A percentile compares a stretch with the other conserved stretches of the same genome.
Conservation (phyloP, 2,888 invertebrate genomes). For the Halictus ligatus region DNA sequence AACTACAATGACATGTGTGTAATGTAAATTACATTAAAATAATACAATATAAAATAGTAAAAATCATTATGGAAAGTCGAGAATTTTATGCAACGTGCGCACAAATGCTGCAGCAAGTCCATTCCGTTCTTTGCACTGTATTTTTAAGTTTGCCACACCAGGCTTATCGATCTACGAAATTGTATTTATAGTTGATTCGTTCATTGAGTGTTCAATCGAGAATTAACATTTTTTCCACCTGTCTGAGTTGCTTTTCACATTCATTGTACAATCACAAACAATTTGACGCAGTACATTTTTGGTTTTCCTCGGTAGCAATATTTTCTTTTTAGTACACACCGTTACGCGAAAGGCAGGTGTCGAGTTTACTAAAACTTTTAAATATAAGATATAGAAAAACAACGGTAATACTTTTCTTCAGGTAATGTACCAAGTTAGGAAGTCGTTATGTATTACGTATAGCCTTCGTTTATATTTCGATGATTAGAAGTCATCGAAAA, state of each 20-base stretch:
- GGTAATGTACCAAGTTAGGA: neutral
- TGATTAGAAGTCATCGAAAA: conserved; percentile 25
- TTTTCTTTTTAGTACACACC: conserved; percentile 3
- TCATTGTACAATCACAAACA: conserved; percentile 20
- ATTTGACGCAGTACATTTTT: conserved; percentile 11
- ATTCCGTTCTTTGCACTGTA: conserved; percentile 29
- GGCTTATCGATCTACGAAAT: conserved; percentile 20
- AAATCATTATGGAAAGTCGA: conserved; percentile 78
- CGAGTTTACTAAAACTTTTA: neutral
- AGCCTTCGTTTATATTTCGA: neutral
- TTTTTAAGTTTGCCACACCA: conserved; percentile 29
- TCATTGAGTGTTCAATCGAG: conserved; percentile 24
- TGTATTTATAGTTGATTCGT: conserved; percentile 32
- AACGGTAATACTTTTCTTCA: neutral
- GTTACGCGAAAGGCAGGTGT: neutral
- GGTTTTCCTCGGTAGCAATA: neutral
- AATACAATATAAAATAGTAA: conserved; percentile 77
- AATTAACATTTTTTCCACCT: conserved; percentile 22
- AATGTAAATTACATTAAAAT: conserved; percentile 73
- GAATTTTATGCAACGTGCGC: conserved; percentile 70
- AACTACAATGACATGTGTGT: conserved; percentile 60
- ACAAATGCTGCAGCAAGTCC: conserved; percentile 55
- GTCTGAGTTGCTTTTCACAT: conserved; percentile 38
- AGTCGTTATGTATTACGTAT: conserved; percentile 2
- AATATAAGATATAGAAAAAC: neutral